These are phyloP conservation scores for Seira ritae DNA, from an alignment of 2,888 invertebrate genomes.

Conservation along the genomic window DNA sequence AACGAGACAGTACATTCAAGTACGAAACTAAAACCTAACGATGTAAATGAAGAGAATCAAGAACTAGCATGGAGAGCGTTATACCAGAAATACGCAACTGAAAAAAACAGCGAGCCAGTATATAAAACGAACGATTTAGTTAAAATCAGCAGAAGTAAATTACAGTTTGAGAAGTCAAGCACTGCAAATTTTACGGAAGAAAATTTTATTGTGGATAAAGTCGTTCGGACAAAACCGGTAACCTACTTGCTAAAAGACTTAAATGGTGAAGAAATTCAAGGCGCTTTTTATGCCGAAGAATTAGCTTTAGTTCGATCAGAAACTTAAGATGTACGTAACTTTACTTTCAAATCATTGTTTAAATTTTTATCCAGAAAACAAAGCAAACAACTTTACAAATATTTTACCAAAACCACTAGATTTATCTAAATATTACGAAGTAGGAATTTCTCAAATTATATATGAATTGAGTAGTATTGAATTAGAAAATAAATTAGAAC, in stretches of 20 bases:
- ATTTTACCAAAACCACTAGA: neutral
- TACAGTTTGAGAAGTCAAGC: neutral
- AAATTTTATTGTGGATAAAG: neutral
- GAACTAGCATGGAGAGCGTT: neutral
- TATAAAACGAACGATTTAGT: neutral
- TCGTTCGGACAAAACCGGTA: neutral
- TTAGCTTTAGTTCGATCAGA: neutral
- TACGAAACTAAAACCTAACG: neutral
- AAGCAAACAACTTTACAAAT: conserved; percentile 13
- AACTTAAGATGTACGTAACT: neutral
- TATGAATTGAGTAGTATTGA: neutral
- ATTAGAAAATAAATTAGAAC: neutral
- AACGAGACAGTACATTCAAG: conserved; percentile 1
- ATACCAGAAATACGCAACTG: neutral
- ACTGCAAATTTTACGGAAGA: neutral
- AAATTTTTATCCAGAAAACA: neutral
- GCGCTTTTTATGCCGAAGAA: conserved; percentile 3
- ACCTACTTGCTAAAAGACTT: neutral
- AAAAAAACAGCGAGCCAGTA: neutral
- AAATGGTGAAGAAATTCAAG: neutral
- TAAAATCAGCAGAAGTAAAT: conserved; percentile 11
- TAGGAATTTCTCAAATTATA: neutral
- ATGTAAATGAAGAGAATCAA: neutral
- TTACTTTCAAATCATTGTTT: neutral
- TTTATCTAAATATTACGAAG: neutral